Conservation (phyloP, 2,797 vertebrate genomes). For the Loriculus beryllinus region DNA sequence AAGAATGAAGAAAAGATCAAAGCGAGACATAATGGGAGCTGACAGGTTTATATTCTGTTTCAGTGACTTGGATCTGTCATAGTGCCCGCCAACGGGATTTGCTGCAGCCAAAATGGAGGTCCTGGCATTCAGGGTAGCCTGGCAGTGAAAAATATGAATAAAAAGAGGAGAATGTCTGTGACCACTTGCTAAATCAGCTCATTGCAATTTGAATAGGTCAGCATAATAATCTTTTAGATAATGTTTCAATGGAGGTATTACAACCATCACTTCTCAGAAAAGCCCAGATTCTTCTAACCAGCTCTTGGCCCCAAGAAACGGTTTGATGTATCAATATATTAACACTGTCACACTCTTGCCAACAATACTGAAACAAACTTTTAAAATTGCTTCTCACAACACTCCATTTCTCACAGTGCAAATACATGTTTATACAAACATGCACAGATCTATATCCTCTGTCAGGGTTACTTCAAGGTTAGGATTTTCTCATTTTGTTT, state of each 20-base stretch:
- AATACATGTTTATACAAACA: background rate
- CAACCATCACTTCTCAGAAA: background rate
- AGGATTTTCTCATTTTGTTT: background rate
- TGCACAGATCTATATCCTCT: background rate
- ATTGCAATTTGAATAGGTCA: background rate
- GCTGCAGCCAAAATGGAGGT: constrained; percentile 99
- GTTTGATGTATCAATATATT: background rate
- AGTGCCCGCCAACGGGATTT: constrained; percentile 90
- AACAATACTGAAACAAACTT: background rate
- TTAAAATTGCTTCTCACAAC: background rate
- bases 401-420: background rate
- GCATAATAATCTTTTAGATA: background rate
- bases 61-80: constrained; percentile 95
- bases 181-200: background rate
- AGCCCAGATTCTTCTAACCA: background rate
- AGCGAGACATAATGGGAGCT: constrained; percentile 98
- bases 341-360: background rate
- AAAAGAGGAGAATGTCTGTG: background rate
- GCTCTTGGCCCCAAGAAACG: background rate
- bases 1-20: constrained; percentile 98
- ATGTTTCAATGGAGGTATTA: background rate
- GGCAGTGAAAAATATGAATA: background rate
- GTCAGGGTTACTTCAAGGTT: background rate
- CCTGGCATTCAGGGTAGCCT: constrained; percentile 97
- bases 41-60: constrained; percentile 96